Evolutionary conservation across 1,140 invertebrate species (phyloP), one percentile per base, ranked within the genome.

Genomic region (Hesperophylax magnus): DNA sequence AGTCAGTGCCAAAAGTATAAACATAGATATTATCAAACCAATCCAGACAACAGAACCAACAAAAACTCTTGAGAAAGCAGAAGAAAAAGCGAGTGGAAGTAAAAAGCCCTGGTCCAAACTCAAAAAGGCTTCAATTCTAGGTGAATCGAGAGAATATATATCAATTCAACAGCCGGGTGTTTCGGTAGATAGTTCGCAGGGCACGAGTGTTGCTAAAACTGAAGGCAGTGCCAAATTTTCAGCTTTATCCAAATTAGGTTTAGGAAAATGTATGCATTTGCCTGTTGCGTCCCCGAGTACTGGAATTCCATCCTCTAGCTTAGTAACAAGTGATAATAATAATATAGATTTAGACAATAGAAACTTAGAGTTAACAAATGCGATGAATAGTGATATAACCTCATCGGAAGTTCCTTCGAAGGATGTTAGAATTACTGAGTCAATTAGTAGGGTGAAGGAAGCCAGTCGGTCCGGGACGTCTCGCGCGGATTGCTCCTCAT

Each of bases 51-150:
- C 82, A 89, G 85, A 31, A 86, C 31, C 77, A 86, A 83, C 86
- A 77, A 82, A 53, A 31, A 84, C 85, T 5, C 24, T 86, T 24
- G 85, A 85, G 31, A 75, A 75, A 75, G 34, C 27, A n/a, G 88
- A 90, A 79, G 84, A 17, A 34, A 86, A 87, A 85, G 86, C 87
- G 76, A 86, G 88, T 61, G 31, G 69, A 84, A 85, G 56, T 76
- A 89, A 90, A 80, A 90, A 89, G 76, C 91, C 91, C 47, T 92
- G 92, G 92, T 88, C 86, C 18, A 92, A 92, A 86, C 84, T 92
- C 34, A 92, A 92, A 85, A 90, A 91, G 81, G 91, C 91, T 27
- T 90, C 91, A 11, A 92, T 92, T 80, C 85, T 88, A 2, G 83
- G 86, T 20, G 87, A 84, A 27, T 80, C 80, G 4, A 78, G 58